Percentiles rank a stretch among this genome's conserved stretches.
Evolutionary conservation across 2,113 vertebrate genomes (phyloP).

Genomic region (Channa maculata): DNA sequence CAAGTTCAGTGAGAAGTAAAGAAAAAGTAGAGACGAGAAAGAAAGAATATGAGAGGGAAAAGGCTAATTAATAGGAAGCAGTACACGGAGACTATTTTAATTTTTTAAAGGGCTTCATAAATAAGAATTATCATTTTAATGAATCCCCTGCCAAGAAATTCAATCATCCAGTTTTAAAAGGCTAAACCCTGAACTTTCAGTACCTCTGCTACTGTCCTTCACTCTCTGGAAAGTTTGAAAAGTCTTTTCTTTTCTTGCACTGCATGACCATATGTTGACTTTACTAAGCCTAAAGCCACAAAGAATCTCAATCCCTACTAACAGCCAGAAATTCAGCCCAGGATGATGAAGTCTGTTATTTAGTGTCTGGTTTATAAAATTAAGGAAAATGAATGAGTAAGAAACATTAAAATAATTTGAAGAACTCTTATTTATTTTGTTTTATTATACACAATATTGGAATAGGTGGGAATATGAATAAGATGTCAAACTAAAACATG

Average conservation of each 20-base stretch:
- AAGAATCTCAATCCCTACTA: no score
- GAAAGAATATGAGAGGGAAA: conserved; percentile 66
- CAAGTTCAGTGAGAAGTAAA: conserved; percentile 80
- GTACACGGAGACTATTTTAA: conserved; percentile 77
- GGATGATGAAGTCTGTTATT: no score
- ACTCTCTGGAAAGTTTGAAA: conserved; percentile 53
- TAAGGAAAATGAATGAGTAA: background rate
- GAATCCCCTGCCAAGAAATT: conserved; percentile 78
- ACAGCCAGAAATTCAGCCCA: no score
- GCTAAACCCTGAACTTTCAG: conserved; percentile 70
- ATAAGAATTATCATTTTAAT: conserved; percentile 85
- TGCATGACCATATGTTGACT: conserved; percentile 32
- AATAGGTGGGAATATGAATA: conserved; percentile 11
- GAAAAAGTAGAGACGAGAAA: conserved; percentile 62
- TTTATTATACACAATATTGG: background rate
- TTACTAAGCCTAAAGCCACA: conserved; percentile 1
- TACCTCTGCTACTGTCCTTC: conserved; percentile 63
- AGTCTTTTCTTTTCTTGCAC: conserved; percentile 35
- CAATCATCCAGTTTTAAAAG: conserved; percentile 74
- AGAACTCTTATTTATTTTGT: background rate
- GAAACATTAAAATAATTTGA: background rate
- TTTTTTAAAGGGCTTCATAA: conserved; percentile 85
- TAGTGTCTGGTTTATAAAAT: no score
- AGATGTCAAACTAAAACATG: background rate
- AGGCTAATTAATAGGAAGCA: conserved; percentile 83